Evolutionary conservation across 2,888 invertebrate species (phyloP), one percentile per base, ranked within the genome.

Genomic region (Myopa testacea): DNA sequence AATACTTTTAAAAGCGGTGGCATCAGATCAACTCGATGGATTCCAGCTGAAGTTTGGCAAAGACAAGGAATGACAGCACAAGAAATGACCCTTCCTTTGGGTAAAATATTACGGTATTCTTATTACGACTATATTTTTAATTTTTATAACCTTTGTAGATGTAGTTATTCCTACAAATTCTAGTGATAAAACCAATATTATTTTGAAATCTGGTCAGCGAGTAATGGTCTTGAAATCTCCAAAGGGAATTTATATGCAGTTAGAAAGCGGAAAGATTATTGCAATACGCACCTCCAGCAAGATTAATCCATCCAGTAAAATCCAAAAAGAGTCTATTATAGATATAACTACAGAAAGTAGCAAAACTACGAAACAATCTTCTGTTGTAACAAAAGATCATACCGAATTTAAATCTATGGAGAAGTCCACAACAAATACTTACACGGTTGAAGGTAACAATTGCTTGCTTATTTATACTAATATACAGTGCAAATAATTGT

Each of bases 161-260:
- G 97, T 97, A 55, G 96, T 97, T 14, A 97, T 97, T 86, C 96
- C 96, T 4, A 97, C 96, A 0, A 96, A 96, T 87, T 95, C 96
- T 16, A 94, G 95, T 0, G 96, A 96, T 83, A 95, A 96, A 86
- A 94, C 95, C 8, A 96, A 95, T 83, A 97, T 97, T 80, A 95
- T 96, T 19, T 91, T 98, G 73, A 96, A 97, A 86, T 96, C 98
- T 0, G 98, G 98, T 0, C 97, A 98, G 87, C 93, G 96, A 83
- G 97, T 98, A 0, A 94, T 98, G 92, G 96, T 98, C 5, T 91
- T 98, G 60, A 97, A 97, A 88, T 98, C 98, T 8, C 95, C 96
- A 0, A 98, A 98, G 89, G 98, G 98, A 69, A 97, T 98, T 82
- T 98, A 98, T 89, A 96, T 98, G 93, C 95, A 98, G 84, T 90